These are phyloP conservation scores for Thaumetopoea pityocampa DNA, from an alignment of 1,140 invertebrate species.

Conservation along the genomic window DNA sequence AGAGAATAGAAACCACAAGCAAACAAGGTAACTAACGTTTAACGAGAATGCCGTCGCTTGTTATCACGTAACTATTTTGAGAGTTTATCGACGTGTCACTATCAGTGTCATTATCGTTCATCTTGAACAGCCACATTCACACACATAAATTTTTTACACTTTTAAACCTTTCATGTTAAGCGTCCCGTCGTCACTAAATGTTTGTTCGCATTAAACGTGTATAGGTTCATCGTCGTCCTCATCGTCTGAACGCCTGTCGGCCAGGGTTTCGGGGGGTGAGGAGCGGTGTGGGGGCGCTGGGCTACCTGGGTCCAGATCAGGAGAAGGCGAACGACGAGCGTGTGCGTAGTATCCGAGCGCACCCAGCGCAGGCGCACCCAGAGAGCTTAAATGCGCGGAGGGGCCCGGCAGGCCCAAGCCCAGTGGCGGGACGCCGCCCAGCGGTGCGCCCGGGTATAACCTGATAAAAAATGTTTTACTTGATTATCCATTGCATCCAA, in stretches of 20 bases:
- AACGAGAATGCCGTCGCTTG: too few species aligned
- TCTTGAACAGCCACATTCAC: too few species aligned
- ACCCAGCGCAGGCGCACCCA: constrained; percentile 75
- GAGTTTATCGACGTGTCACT: too few species aligned
- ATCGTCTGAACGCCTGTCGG: constrained; percentile 53
- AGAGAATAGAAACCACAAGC: too few species aligned
- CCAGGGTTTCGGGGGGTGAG: constrained; percentile 61
- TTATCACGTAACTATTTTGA: too few species aligned
- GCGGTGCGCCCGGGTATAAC: constrained; percentile 61
- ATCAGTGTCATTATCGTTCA: too few species aligned
- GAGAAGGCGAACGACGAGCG: constrained; percentile 70
- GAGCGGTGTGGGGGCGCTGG: constrained; percentile 76
- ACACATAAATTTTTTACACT: too few species aligned
- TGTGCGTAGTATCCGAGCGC: constrained; percentile 80
- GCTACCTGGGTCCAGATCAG: constrained; percentile 79
- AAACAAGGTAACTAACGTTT: too few species aligned
- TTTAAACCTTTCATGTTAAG: too few species aligned
- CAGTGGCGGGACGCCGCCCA: constrained; percentile 57
- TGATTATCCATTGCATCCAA: too few species aligned
- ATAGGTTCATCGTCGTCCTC: constrained; percentile 68
- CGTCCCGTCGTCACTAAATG: too few species aligned
- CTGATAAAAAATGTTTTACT: constrained; percentile 35
- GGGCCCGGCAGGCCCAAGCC: constrained; percentile 79
- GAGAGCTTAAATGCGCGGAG: constrained; percentile 74
- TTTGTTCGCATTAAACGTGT: constrained; percentile 49